Percentiles rank a stretch among this genome's conserved stretches.
Evolutionary conservation across 2,113 vertebrate genomes (phyloP).

Genomic region (Zosterops japonicus): DNA sequence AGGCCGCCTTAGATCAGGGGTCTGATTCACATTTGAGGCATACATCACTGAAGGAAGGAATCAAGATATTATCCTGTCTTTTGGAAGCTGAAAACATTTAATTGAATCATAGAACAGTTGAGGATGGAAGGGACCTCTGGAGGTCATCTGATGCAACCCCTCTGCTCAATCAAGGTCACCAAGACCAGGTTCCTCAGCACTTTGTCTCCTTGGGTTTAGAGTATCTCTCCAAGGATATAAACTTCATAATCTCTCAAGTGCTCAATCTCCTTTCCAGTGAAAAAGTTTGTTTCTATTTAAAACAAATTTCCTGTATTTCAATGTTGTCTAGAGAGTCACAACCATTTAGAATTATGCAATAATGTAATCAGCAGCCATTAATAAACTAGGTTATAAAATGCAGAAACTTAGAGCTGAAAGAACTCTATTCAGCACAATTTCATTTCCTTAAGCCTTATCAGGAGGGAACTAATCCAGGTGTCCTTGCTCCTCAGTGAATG

Average conservation of each 20-base stretch:
- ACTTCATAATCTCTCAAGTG: background rate
- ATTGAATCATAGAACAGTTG: fast-evolving
- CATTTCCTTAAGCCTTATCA: background rate
- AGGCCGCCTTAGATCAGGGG: background rate
- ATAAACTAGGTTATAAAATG: background rate
- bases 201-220: background rate
- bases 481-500: background rate
- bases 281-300: too few species aligned
- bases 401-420: background rate
- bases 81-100: background rate
- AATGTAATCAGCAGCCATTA: background rate
- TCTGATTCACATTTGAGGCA: background rate
- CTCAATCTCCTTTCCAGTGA: background rate
- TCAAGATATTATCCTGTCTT: background rate
- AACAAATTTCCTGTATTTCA: too few species aligned
- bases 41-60: background rate
- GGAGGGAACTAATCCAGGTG: background rate
- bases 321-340: background rate
- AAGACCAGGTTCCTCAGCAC: background rate
- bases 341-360: background rate
- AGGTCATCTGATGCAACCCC: background rate
- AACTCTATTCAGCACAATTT: background rate
- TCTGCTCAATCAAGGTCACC: background rate
- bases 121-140: background rate
- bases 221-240: background rate